phyloP scores from a whole-genome alignment of 1,140 invertebrate genomes.

The Calycopis cecrops region DNA sequence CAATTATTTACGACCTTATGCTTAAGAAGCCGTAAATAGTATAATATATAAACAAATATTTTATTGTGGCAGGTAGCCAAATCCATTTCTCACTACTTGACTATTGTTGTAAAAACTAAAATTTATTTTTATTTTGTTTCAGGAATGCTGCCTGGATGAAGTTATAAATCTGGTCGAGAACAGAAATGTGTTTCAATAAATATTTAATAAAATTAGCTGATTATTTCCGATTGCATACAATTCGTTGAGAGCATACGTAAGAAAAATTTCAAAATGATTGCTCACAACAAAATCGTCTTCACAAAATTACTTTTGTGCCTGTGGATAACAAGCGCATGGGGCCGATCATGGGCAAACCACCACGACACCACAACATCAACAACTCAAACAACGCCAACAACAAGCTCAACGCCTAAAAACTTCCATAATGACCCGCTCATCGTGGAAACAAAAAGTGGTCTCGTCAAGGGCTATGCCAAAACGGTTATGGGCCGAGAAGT shows the following conservation, averaged over 20 bases:
- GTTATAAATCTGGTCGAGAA: constrained; percentile 25
- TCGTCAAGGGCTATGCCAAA: constrained; percentile 85
- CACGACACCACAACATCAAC: constrained; percentile 71
- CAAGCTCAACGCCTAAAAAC: constrained; percentile 71
- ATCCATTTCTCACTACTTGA: too few relatives aligned
- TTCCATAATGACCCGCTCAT: constrained; percentile 82
- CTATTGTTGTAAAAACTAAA: constrained; percentile 13
- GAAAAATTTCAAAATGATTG: constrained; percentile 44
- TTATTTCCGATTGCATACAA: constrained; percentile 56
- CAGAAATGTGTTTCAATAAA: constrained; percentile 65
- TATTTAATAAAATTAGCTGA: constrained; percentile 57
- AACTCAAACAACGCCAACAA: constrained; percentile 71
- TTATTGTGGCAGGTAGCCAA: too few relatives aligned
- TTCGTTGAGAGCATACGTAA: constrained; percentile 38
- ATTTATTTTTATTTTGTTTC: constrained; percentile 40
- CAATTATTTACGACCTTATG: neutral
- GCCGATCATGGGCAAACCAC: constrained; percentile 71
- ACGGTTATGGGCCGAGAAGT: constrained; percentile 87
- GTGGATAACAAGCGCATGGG: constrained; percentile 41
- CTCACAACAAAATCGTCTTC: constrained; percentile 53
- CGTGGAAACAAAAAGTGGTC: constrained; percentile 86
- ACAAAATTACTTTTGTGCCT: constrained; percentile 58
- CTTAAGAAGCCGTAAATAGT: too few relatives aligned
- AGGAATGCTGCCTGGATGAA: constrained; percentile 34
- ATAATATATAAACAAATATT: too few relatives aligned